Evolutionary conservation across 2,797 vertebrate species (phyloP).

Genomic region (Oreochromis grahami): DNA sequence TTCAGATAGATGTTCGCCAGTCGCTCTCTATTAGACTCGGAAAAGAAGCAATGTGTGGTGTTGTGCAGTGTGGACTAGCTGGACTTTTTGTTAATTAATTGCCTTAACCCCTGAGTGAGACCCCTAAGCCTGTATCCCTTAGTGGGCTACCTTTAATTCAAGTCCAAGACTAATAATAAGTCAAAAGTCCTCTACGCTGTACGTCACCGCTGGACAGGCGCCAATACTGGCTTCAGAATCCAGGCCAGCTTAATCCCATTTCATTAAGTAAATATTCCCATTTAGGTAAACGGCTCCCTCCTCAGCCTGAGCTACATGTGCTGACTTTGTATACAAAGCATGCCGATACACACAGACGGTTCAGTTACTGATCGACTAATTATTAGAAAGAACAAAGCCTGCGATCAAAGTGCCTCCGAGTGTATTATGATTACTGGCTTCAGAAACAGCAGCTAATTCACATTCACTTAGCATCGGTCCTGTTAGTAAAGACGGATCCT

Average conservation of each 20-base stretch:
- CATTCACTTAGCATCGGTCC: background rate
- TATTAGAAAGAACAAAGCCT: background rate
- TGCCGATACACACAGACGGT: background rate
- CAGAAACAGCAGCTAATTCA: background rate
- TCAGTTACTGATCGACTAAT: background rate
- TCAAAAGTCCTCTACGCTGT: background rate
- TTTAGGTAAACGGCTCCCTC: background rate
- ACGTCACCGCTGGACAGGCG: background rate
- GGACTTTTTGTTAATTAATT: slow-evolving; percentile 36
- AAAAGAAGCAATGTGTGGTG: background rate
- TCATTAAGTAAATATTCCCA: slow-evolving; percentile 7
- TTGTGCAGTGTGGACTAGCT: background rate
- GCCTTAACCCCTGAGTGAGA: slow-evolving; percentile 2
- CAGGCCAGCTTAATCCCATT: slow-evolving; percentile 9
- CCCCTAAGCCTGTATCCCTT: background rate
- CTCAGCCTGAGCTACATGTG: slow-evolving; percentile 20
- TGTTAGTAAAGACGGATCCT: background rate
- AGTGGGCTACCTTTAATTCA: slow-evolving; percentile 36
- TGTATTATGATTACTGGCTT: background rate
- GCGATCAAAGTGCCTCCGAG: background rate
- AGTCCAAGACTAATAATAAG: slow-evolving; percentile 17
- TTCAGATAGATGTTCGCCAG: slow-evolving; percentile 2
- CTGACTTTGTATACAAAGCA: background rate
- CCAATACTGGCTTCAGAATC: slow-evolving; percentile 29
- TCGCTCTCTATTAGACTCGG: slow-evolving; percentile 1